These are phyloP conservation scores for Malurus elegans DNA, from an alignment of 2,113 vertebrate species.

Conservation along the genomic window DNA sequence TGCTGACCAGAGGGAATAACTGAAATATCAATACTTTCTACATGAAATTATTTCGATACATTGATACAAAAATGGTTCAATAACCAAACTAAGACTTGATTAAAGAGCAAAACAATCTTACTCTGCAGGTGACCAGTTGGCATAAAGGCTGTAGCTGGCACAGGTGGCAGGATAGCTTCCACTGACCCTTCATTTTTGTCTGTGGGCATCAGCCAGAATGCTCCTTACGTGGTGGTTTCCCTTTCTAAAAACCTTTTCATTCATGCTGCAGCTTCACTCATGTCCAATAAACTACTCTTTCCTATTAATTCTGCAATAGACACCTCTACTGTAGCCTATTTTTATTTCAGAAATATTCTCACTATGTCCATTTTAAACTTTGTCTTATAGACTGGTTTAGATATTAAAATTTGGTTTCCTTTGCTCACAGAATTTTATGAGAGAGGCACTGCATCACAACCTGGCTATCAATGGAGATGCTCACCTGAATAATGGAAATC, in stretches of 20 bases:
- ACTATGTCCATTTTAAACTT: not conserved
- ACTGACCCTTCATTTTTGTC: not conserved
- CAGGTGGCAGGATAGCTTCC: not conserved
- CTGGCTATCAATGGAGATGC: not conserved
- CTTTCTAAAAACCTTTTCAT: not conserved
- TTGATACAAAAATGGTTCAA: not conserved
- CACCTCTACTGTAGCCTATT: not conserved
- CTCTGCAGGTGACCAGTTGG: not conserved
- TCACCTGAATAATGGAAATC: not conserved
- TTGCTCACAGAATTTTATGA: not conserved
- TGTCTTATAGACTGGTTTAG: not conserved
- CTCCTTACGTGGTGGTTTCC: not conserved
- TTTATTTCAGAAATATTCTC: not conserved
- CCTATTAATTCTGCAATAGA: not conserved
- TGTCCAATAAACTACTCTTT: not conserved
- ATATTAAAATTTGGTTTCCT: accelerated
- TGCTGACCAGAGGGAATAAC: too few species aligned
- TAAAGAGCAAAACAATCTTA: not conserved
- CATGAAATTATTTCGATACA: not conserved
- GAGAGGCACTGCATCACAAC: not conserved
- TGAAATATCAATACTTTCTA: not conserved
- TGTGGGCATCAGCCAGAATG: not conserved
- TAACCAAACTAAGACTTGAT: not conserved
- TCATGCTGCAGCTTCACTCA: not conserved
- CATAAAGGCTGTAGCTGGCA: not conserved